Evolutionary conservation across 1,140 invertebrate species (phyloP).

Genomic region (Probaryconus sp.): DNA sequence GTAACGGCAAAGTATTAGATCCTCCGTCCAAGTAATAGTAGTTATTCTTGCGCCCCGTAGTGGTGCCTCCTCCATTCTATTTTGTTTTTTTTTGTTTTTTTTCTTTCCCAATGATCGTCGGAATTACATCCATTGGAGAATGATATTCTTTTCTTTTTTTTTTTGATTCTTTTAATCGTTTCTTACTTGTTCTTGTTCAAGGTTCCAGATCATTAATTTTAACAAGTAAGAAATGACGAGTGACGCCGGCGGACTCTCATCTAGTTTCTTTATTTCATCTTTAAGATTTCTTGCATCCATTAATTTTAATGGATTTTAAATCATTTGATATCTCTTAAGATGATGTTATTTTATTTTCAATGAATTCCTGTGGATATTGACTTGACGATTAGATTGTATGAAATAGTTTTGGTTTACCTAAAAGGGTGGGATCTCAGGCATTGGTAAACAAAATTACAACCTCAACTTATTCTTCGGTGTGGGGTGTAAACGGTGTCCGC

Average conservation of each 20-base stretch:
- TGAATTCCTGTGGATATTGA: too few relatives aligned
- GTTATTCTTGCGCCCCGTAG: conserved; percentile 38
- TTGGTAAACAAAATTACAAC: conserved; percentile 43
- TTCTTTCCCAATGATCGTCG: conserved; percentile 4
- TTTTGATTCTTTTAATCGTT: not conserved
- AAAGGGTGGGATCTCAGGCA: conserved; percentile 64
- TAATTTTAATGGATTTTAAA: too few relatives aligned
- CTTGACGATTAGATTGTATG: too few relatives aligned
- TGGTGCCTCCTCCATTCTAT: conserved; percentile 35
- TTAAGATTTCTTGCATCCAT: too few relatives aligned
- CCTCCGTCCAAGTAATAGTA: conserved; percentile 75
- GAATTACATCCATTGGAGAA: conserved; percentile 7
- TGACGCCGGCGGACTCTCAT: conserved; percentile 56
- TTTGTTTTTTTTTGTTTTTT: not conserved
- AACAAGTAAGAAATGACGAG: conserved; percentile 19
- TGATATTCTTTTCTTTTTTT: conserved; percentile 5
- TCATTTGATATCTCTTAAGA: too few relatives aligned
- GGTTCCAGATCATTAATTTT: conserved; percentile 5
- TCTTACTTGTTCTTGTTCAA: not conserved
- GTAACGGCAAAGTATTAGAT: conserved; percentile 78
- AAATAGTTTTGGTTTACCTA: too few relatives aligned
- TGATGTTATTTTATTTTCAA: too few relatives aligned
- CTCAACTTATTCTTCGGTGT: conserved; percentile 54
- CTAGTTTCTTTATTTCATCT: conserved; percentile 8
- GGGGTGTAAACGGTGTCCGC: conserved; percentile 62